phyloP scores from a whole-genome alignment of 2,113 vertebrate genomes.

The Riparia riparia region DNA sequence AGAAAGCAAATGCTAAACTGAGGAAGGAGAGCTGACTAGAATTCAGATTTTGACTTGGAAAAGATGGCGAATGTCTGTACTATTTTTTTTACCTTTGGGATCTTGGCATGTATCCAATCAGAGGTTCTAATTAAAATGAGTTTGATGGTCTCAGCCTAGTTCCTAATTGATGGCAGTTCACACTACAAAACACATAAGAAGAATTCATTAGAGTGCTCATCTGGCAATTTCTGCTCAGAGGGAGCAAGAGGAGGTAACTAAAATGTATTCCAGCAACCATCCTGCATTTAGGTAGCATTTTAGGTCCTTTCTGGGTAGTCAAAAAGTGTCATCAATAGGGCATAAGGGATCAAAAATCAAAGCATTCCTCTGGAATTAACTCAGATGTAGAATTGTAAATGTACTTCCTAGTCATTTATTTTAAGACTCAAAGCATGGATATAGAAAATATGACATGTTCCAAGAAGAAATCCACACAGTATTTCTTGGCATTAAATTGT shows the following conservation, averaged over 20 bases:
- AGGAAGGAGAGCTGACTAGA: background rate
- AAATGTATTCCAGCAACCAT: background rate
- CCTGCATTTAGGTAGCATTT: background rate
- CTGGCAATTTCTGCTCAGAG: slow-evolving; percentile 21
- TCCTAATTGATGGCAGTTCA: slow-evolving; percentile 49
- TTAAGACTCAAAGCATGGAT: background rate
- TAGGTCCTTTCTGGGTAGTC: background rate
- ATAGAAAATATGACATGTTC: background rate
- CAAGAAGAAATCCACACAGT: background rate
- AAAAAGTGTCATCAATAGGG: background rate
- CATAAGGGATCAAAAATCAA: background rate
- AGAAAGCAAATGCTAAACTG: background rate
- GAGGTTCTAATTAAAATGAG: slow-evolving; percentile 60
- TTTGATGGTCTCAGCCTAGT: slow-evolving; percentile 50
- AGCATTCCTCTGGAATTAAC: background rate
- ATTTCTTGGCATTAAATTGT: background rate
- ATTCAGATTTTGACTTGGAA: slow-evolving; percentile 29
- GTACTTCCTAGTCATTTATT: background rate
- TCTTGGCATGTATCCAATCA: slow-evolving; percentile 54
- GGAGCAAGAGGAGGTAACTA: background rate
- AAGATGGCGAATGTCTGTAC: background rate
- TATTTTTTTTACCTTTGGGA: slow-evolving; percentile 36
- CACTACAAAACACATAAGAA: slow-evolving; percentile 35
- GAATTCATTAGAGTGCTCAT: slow-evolving; percentile 28
- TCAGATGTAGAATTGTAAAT: background rate